Percentiles rank a stretch among this genome's conserved stretches.
phyloP scores from a whole-genome alignment of 2,888 invertebrate genomes.

The Tenthredo livida region DNA sequence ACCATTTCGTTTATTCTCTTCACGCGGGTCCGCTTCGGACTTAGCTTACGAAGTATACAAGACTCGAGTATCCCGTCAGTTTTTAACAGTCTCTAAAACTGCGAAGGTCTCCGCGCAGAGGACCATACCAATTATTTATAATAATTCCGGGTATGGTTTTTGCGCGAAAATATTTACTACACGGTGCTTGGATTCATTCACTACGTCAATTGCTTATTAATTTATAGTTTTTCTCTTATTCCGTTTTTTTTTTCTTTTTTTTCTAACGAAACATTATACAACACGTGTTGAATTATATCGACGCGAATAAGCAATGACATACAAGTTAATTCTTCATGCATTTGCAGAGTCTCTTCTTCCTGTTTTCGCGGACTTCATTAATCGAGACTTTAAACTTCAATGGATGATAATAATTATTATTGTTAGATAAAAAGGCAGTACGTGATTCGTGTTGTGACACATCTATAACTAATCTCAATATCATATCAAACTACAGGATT shows the following conservation, averaged over 20 bases:
- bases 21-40: conserved; percentile 3
- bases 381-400: background rate
- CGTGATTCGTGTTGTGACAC: background rate
- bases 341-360: background rate
- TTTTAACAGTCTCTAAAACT: background rate
- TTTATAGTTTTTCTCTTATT: background rate
- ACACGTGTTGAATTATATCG: background rate
- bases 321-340: background rate
- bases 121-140: background rate
- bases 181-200: background rate
- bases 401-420: background rate
- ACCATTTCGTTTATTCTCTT: conserved; percentile 23
- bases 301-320: background rate
- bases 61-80: background rate
- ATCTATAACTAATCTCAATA: background rate
- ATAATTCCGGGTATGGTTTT: background rate
- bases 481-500: background rate
- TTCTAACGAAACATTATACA: background rate
- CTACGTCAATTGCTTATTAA: background rate
- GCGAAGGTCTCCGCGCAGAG: background rate
- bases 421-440: background rate
- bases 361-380: conserved; percentile 1
- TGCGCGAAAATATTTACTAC: background rate
- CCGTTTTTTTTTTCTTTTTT: background rate
- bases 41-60: background rate